phyloP scores from a whole-genome alignment of 2,113 vertebrate species.

The Crotophaga sulcirostris region DNA sequence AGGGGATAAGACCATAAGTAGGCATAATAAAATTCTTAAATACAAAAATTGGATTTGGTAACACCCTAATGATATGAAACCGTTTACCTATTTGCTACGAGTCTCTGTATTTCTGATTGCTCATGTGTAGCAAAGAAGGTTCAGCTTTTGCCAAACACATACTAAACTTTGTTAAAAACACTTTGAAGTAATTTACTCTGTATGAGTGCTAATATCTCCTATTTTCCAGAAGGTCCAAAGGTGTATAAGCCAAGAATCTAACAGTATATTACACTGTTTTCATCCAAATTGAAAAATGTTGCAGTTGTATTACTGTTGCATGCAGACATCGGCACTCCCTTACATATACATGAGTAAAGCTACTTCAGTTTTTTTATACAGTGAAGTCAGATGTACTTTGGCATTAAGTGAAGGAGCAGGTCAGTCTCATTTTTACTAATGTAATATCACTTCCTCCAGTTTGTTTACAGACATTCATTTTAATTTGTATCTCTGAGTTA shows the following conservation, averaged over 20 bases:
- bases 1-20: neutral
- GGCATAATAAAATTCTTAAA: neutral
- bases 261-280: neutral
- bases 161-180: conserved; percentile 7
- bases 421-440: neutral
- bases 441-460: neutral
- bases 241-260: neutral
- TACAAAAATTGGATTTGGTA: neutral
- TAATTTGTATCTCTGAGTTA: neutral
- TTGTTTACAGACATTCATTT: neutral
- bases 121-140: neutral
- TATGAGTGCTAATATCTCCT: neutral
- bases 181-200: neutral
- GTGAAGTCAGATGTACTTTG: neutral
- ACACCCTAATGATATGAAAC: neutral
- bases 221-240: neutral
- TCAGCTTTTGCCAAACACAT: neutral
- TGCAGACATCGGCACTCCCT: neutral
- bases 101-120: neutral
- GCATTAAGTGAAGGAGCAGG: neutral
- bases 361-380: neutral
- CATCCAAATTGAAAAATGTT: neutral
- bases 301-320: neutral
- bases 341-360: neutral
- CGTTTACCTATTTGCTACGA: neutral